Conservation (phyloP, 2,888 invertebrate species). For the Zygaena filipendulae region DNA sequence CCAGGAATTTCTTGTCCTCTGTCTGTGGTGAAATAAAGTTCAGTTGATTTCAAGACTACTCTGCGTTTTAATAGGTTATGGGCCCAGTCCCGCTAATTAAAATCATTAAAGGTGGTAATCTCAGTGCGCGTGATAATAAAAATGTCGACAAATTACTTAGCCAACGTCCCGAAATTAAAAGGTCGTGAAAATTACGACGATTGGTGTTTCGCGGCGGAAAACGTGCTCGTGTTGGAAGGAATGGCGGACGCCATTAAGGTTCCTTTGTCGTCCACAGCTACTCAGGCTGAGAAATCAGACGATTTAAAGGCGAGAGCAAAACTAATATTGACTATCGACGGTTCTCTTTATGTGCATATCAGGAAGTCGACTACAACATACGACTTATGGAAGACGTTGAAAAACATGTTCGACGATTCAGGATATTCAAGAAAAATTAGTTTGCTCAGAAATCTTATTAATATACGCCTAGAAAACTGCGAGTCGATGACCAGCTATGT, state of each 20-base stretch:
- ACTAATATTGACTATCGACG: slow-evolving; percentile 17
- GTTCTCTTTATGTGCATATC: slow-evolving; percentile 17
- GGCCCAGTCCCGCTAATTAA: no score
- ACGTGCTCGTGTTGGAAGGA: slow-evolving; percentile 11
- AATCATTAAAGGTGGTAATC: no score
- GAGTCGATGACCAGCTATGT: slow-evolving; percentile 5
- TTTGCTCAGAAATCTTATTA: slow-evolving; percentile 9
- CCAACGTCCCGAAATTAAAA: no score
- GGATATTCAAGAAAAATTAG: slow-evolving; percentile 8
- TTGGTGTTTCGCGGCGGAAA: slow-evolving; percentile 10
- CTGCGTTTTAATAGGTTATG: no score
- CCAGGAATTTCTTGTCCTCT: no score
- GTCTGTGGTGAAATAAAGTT: no score
- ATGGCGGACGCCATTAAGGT: slow-evolving; percentile 7
- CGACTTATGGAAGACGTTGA: slow-evolving; percentile 15
- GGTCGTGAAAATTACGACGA: no score
- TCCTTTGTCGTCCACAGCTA: slow-evolving; percentile 6
- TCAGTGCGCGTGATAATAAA: no score
- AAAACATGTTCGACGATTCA: slow-evolving; percentile 14
- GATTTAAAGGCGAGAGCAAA: slow-evolving; percentile 17
- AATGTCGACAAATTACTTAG: no score
- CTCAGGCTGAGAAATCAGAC: slow-evolving; percentile 5
- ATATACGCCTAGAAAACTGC: slow-evolving; percentile 8
- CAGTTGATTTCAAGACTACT: no score
- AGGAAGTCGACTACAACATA: slow-evolving; percentile 9